phyloP scores from a whole-genome alignment of 1,140 invertebrate genomes.

The Zaprionus inermis region DNA sequence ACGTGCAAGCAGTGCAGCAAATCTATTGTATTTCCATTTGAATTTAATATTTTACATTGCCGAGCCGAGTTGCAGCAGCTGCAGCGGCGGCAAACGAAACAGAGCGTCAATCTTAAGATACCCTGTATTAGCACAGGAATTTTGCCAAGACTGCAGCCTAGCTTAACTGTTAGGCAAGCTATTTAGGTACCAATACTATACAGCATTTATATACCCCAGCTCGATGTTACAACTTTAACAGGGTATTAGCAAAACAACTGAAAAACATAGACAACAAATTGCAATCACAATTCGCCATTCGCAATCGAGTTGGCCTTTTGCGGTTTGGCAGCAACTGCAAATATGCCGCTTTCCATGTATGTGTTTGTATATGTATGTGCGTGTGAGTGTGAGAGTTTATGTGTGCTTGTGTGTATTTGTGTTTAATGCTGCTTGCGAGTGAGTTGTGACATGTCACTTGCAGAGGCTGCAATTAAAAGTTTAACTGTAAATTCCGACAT shows the following conservation, averaged over 20 bases:
- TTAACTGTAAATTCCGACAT: slow-evolving; percentile 63
- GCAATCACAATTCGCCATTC: slow-evolving; percentile 58
- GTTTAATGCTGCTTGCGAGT: slow-evolving; percentile 30
- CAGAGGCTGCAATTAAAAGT: slow-evolving; percentile 72
- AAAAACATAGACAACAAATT: slow-evolving; percentile 35
- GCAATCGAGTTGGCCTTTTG: slow-evolving; percentile 75
- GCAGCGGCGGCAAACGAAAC: background rate
- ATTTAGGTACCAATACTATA: background rate
- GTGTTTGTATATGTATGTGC: background rate
- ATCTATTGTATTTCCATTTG: slow-evolving; percentile 78
- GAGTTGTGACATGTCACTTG: slow-evolving; percentile 65
- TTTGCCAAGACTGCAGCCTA: too few species aligned
- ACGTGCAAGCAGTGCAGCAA: slow-evolving; percentile 42
- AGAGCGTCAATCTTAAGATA: slow-evolving; percentile 2
- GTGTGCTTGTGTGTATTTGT: slow-evolving; percentile 11
- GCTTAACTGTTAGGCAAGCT: background rate
- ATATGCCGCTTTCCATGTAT: slow-evolving; percentile 20
- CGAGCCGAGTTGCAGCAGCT: slow-evolving; percentile 17
- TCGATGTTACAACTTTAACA: background rate
- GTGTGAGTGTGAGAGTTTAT: background rate
- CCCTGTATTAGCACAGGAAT: slow-evolving; percentile 2
- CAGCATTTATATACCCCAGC: background rate
- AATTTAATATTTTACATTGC: slow-evolving; percentile 77
- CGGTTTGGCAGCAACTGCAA: slow-evolving; percentile 68
- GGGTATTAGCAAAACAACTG: slow-evolving; percentile 30